Percentiles rank a stretch among this genome's conserved stretches.
These are phyloP conservation scores for Sipha flava DNA, from an alignment of 1,140 invertebrate genomes.

Conservation along the genomic window DNA sequence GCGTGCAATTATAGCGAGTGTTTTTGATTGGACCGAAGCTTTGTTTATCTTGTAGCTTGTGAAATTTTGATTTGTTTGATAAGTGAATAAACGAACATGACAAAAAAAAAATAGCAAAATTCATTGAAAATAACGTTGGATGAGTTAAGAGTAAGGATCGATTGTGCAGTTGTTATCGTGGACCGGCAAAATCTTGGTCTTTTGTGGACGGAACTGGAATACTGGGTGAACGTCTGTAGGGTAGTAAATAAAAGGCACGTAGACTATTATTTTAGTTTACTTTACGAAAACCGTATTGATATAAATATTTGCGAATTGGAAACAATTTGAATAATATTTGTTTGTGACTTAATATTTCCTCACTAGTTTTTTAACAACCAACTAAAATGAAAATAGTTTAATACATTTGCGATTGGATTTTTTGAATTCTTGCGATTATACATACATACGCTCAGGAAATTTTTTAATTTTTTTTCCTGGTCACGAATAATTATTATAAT, in stretches of 20 bases:
- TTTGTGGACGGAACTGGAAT: constrained; percentile 6
- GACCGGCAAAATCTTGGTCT: neutral
- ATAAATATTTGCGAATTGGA: no score
- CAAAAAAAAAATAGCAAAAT: neutral
- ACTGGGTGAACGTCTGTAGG: neutral
- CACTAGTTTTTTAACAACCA: no score
- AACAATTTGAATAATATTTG: no score
- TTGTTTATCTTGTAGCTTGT: neutral
- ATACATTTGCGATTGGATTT: no score
- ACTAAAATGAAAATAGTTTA: no score
- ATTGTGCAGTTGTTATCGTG: neutral
- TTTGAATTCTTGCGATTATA: no score
- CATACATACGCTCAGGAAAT: no score
- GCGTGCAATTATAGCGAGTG: neutral
- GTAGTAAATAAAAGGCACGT: neutral
- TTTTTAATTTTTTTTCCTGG: no score
- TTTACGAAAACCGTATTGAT: no score
- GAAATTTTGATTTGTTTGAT: neutral
- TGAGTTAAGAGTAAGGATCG: constrained; percentile 11
- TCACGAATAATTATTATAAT: no score
- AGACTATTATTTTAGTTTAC: neutral
- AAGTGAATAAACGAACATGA: neutral
- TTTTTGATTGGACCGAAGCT: neutral
- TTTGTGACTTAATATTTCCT: no score
- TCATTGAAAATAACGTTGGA: neutral